Base-by-base conservation (phyloP, 2,797 vertebrate species). In the Carduelis carduelis region DNA sequence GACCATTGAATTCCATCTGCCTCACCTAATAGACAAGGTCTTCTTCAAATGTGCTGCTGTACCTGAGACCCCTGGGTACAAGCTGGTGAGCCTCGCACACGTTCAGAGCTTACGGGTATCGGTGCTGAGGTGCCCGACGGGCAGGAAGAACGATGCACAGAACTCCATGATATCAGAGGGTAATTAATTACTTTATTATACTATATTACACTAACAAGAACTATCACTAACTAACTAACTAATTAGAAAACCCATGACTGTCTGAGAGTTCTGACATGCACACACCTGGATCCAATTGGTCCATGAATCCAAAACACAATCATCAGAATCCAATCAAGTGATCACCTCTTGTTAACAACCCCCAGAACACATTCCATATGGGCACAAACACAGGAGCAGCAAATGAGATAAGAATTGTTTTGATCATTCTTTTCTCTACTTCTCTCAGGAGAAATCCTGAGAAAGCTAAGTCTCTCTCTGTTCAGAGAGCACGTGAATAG, bases 121-220 rank as follows among this genome's bases (percentile, higher is more conserved):
- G 1, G 19, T 21, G 30, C 8, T 14, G 8, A 9, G 20, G 14
- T 14, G 13, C 52, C 18, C 12, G 4, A 20, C 0, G 4, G 52
- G 52, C 5, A 4, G 30, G 19, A n/a, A 53, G 12, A 14, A 4
- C 4, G 5, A n/a, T 9, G 12, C 1, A 30, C 30, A 55, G 52
- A n/a, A 22, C 52, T 22, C 32, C 32, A 22, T 22, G 32, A 9
- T 14, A 55, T 55, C 52, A 55, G 32, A 55, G 22, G 20, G 20
- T n/a, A n/a, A 55, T n/a, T 14, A 55, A 55, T 55, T 9, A 55
- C 32, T 55, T 55, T 55, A n/a, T n/a, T n/a, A 55, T 9, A 53
- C 52, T 32, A 13, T 32, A 32, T 53, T 9, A 53, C 19, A 53
- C 52, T 55, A 55, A n/a, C 8, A 55, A 22, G 30, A 55, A 1